Conservation (phyloP, 2,888 invertebrate genomes). For the Xestoiulus laeticollis region DNA sequence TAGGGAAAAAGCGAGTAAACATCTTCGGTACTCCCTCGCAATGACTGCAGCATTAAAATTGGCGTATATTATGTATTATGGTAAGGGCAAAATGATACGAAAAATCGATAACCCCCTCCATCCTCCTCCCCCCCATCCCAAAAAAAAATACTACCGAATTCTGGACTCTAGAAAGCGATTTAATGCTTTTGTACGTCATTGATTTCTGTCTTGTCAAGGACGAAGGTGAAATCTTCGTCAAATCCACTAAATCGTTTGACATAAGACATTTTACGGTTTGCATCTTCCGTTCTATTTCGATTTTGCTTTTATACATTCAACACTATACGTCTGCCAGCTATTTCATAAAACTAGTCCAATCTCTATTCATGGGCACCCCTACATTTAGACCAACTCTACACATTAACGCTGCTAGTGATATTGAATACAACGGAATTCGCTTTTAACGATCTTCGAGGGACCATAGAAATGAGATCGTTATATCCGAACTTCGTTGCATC, state of each 20-base stretch:
- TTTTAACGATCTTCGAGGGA: too few species aligned
- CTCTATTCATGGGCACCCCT: neutral
- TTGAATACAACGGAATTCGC: too few species aligned
- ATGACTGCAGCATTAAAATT: neutral
- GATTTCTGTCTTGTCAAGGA: constrained; percentile 34
- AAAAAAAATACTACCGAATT: neutral
- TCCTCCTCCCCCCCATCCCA: too few species aligned
- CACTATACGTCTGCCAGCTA: neutral
- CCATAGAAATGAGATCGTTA: too few species aligned
- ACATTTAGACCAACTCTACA: neutral
- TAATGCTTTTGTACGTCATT: constrained; percentile 7
- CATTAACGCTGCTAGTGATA: too few species aligned
- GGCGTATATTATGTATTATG: constrained; percentile 7
- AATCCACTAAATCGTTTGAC: constrained; percentile 29
- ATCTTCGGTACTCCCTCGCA: neutral
- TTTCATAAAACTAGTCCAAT: neutral
- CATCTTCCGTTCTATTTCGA: constrained; percentile 29
- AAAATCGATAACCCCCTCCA: constrained; percentile 15
- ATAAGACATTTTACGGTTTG: constrained; percentile 34
- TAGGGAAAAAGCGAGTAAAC: neutral
- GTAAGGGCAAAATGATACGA: neutral
- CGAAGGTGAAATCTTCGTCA: constrained; percentile 23
- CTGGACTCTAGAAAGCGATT: neutral
- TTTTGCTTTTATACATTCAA: constrained; percentile 25
- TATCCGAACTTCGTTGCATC: too few species aligned